These are phyloP conservation scores for Philereme vetulata DNA, from an alignment of 2,888 invertebrate species.

Conservation along the genomic window DNA sequence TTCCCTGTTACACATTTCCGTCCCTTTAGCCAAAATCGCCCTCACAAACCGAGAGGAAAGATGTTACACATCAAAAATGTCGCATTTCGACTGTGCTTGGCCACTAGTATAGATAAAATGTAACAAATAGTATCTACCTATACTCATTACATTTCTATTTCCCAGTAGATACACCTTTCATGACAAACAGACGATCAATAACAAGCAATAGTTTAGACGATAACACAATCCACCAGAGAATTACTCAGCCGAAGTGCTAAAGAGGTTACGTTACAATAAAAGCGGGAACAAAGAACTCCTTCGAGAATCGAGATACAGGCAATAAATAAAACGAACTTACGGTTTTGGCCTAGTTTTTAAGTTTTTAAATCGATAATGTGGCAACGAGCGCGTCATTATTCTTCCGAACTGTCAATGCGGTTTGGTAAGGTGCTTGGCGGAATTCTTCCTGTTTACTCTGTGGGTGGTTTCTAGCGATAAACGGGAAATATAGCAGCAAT, in stretches of 20 bases:
- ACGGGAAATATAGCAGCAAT: slow-evolving; percentile 33
- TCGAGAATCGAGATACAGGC: slow-evolving; percentile 25
- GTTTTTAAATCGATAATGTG: slow-evolving; percentile 49
- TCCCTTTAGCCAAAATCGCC: no score
- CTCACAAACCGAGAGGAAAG: no score
- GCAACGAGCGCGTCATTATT: slow-evolving; percentile 49
- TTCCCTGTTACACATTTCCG: no score
- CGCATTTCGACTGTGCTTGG: no score
- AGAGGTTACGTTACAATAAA: slow-evolving; percentile 30
- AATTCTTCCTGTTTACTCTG: slow-evolving; percentile 53
- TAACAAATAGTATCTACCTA: slow-evolving; percentile 4
- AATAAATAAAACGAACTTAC: slow-evolving; percentile 36
- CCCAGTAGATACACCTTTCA: slow-evolving; percentile 9
- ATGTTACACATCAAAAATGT: no score
- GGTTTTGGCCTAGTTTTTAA: slow-evolving; percentile 36
- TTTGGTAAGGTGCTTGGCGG: slow-evolving; percentile 51
- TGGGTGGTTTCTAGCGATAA: slow-evolving; percentile 31
- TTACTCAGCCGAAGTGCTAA: slow-evolving; percentile 33
- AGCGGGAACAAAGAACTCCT: slow-evolving; percentile 27
- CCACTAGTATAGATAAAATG: neutral
- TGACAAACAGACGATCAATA: slow-evolving; percentile 10
- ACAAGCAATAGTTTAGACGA: slow-evolving; percentile 16
- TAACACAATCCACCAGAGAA: slow-evolving; percentile 24
- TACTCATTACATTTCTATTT: slow-evolving; percentile 6
- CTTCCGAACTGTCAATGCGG: slow-evolving; percentile 48